Evolutionary conservation across 2,888 invertebrate species (phyloP), one percentile per base, ranked within the genome.

Genomic region (Plusia festucae): DNA sequence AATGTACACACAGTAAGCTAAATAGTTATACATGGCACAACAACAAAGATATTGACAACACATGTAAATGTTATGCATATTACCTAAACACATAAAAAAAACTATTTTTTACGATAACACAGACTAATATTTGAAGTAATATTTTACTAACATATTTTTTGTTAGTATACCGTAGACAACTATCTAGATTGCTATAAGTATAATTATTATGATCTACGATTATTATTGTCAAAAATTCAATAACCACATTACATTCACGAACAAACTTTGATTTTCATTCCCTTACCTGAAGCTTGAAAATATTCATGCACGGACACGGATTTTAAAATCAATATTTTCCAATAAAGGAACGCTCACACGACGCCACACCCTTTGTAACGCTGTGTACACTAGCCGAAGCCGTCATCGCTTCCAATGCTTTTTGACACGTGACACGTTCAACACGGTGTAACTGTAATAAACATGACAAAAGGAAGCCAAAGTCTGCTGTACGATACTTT

Each of bases 371-470:
- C 20, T 49, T 49, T 49, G 46, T 49, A 20, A 20, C 18, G 46
- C 20, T 9, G 8, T 46, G 20, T 20, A 49, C 46, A 44, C 44
- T 16, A 49, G 46, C 46, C 20, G 46, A 49, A 18, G 46, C 46
- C 20, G 46, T 49, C 46, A 20, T 11, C 46, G 46, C 46, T 20
- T 49, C 46, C 18, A 18, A 11, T 11, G 46, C 46, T 16, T 49
- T 49, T 49, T 49, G 46, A 49, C 46, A 49, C 11, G 46, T 20
- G 46, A 49, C 46, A 49, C 46, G 46, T 49, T 49, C 46, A 18
- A 20, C 46, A 20, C 8, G 18, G 46, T 49, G 46, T 18, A 20
- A 49, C 46, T 49, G 46, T 20, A 20, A 20, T 49, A 20, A 20
- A 49, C 46, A 49, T 20, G 18, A 20, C 20, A 20, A 49, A 49